A percentile compares a stretch with the other conserved stretches of the same genome.
Evolutionary conservation across 2,797 vertebrate species (phyloP).

Genomic region (Chaetodon trifasciatus): DNA sequence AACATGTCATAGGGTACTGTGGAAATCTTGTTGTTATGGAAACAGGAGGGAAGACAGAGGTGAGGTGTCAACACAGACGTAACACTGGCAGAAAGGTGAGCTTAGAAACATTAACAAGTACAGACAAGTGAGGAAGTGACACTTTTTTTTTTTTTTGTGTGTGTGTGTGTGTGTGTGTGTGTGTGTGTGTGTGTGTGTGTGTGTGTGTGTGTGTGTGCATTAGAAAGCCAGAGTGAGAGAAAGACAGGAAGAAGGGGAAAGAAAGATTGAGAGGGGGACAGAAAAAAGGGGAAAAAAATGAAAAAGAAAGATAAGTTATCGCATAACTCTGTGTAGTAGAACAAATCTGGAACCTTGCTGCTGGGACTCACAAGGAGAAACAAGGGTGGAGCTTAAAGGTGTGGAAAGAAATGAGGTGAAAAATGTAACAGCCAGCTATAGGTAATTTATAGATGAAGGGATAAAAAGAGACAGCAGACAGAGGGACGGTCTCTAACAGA

Average conservation of each 20-base stretch:
- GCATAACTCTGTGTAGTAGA: slow-evolving; percentile 33
- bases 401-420: slow-evolving; percentile 6
- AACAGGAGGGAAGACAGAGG: slow-evolving; percentile 1
- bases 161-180: too few relatives aligned
- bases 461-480: slow-evolving; percentile 28
- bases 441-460: slow-evolving; percentile 12
- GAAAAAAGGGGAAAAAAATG: slow-evolving; percentile 14
- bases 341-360: slow-evolving; percentile 50
- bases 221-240: background rate
- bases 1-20: background rate
- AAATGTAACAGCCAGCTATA: background rate
- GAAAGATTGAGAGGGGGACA: slow-evolving; percentile 9
- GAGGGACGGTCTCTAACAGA: background rate
- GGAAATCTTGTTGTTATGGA: slow-evolving; percentile 42
- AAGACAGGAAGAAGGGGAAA: background rate
- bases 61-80: slow-evolving; percentile 3
- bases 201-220: too few relatives aligned
- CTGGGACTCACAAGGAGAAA: slow-evolving; percentile 67
- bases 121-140: background rate
- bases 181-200: too few relatives aligned
- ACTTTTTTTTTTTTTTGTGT: background rate
- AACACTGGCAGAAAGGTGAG: slow-evolving; percentile 15
- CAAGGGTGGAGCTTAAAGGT: slow-evolving; percentile 48
- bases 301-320: slow-evolving; percentile 65
- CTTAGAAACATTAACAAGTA: slow-evolving; percentile 2